Evolutionary conservation across 2,113 vertebrate genomes (phyloP).

Genomic region (Lycocorax pyrrhopterus): DNA sequence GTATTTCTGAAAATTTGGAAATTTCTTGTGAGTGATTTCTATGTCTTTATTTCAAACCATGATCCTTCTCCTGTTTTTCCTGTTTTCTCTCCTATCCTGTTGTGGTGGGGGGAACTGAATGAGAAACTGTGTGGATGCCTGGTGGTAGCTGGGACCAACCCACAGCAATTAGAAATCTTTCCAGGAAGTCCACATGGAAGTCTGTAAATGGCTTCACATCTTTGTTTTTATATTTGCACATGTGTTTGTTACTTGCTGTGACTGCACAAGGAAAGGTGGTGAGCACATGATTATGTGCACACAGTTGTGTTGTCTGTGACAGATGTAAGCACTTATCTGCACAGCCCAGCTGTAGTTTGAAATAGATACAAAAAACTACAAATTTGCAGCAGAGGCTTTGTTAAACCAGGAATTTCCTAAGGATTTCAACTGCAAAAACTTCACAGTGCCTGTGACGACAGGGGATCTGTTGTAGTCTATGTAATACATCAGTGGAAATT

Average conservation of each 20-base stretch:
- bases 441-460: neutral
- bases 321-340: neutral
- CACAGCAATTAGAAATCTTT: neutral
- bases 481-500: rapidly evolving
- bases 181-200: neutral
- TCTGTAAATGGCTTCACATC: neutral
- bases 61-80: neutral
- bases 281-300: neutral
- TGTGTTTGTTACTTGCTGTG: neutral
- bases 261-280: neutral
- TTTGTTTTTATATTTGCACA: neutral
- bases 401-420: neutral
- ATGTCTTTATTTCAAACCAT: neutral
- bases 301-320: neutral
- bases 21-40: neutral
- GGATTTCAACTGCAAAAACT: neutral
- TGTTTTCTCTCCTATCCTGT: neutral
- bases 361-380: neutral
- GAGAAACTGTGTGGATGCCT: neutral
- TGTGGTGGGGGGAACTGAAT: neutral
- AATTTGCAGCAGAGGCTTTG: neutral
- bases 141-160: neutral
- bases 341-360: neutral
- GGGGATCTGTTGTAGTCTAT: neutral
- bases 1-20: neutral